Conservation (phyloP, 2,888 invertebrate species). For the Mesorhabditis spiculigera region DNA sequence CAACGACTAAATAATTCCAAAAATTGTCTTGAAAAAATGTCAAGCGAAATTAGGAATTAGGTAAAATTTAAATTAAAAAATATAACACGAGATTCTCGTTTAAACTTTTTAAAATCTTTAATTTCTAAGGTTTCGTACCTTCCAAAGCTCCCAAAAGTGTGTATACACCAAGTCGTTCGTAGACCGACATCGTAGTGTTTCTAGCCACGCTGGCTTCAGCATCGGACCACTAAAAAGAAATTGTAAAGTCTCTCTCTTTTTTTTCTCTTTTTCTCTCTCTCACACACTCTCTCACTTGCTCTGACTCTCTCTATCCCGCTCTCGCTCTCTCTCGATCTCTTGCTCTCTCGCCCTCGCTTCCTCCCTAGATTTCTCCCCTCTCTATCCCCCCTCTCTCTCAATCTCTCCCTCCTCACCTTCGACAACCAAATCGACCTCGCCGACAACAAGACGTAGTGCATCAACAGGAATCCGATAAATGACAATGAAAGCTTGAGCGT, state of each 20-base stretch:
- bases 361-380: too few relatives aligned
- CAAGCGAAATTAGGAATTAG: not conserved
- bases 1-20: constrained; percentile 23
- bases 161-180: constrained; percentile 61
- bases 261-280: not conserved
- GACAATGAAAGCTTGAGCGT: constrained; percentile 1
- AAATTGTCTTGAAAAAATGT: not conserved
- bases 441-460: not conserved
- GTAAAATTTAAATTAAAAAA: constrained; percentile 7
- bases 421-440: not conserved
- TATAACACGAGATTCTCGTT: not conserved
- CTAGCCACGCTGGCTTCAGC: not conserved
- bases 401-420: not conserved
- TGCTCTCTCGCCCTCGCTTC: too few relatives aligned
- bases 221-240: not conserved
- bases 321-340: too few relatives aligned
- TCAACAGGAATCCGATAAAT: not conserved
- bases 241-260: not conserved
- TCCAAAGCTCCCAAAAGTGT: constrained; percentile 57
- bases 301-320: too few relatives aligned
- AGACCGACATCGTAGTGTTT: constrained; percentile 2
- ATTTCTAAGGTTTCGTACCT: constrained; percentile 19
- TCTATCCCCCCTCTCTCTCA: too few relatives aligned
- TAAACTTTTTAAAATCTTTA: not conserved
- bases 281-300: too few relatives aligned